A percentile compares a stretch with the other conserved stretches of the same genome.
Conservation (phyloP, 1,140 invertebrate genomes). For the Musca vetustissima region DNA sequence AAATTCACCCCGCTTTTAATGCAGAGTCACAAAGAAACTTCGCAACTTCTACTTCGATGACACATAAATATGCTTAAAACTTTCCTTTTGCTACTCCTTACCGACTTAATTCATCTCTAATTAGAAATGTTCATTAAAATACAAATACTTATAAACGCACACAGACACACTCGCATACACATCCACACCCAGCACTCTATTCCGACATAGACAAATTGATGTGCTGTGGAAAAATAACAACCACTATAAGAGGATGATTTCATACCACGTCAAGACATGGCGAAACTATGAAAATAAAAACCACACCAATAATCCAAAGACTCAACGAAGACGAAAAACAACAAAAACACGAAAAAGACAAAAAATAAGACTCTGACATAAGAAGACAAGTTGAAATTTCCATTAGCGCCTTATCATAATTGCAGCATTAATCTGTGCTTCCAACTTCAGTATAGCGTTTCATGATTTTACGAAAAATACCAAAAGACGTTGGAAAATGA, state of each 20-base stretch:
- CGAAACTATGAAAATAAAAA: conserved; percentile 1
- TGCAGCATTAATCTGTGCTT: conserved; percentile 30
- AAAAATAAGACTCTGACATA: conserved; percentile 15
- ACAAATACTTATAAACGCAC: neutral
- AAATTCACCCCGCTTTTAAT: too few relatives aligned
- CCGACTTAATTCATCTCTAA: conserved; percentile 15
- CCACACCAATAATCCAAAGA: neutral
- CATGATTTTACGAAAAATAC: conserved; percentile 18
- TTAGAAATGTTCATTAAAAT: conserved; percentile 18
- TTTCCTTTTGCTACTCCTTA: too few relatives aligned
- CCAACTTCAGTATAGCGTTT: conserved; percentile 20
- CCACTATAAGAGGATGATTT: too few relatives aligned
- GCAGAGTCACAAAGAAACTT: neutral
- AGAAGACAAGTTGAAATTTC: conserved; percentile 28
- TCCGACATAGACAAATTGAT: too few relatives aligned
- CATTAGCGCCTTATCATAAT: conserved; percentile 32
- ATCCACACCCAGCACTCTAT: too few relatives aligned
- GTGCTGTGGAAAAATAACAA: too few relatives aligned
- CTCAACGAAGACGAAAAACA: neutral
- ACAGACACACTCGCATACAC: too few relatives aligned
- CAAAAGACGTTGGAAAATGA: neutral
- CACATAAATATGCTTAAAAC: neutral
- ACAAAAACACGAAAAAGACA: neutral
- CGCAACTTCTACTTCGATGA: neutral
- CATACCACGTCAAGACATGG: too few relatives aligned